Conservation (phyloP, 2,113 vertebrate species). For the Romanogobio albipinnatus region DNA sequence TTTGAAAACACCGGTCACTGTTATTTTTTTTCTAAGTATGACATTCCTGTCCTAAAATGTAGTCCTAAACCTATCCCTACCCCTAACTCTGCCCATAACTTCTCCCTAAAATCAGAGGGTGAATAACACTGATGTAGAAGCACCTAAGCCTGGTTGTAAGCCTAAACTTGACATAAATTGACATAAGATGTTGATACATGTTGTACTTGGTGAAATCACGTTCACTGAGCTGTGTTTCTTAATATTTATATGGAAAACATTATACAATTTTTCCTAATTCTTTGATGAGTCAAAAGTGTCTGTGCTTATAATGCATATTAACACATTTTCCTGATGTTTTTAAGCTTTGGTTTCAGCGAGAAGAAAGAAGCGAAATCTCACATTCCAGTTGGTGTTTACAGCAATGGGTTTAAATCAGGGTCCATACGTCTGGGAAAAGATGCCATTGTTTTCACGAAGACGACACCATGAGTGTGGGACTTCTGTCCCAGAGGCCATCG, state of each 20-base stretch:
- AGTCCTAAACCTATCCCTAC: too few relatives aligned
- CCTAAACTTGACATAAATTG: too few relatives aligned
- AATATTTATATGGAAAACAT: neutral
- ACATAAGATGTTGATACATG: too few relatives aligned
- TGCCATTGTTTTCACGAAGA: constrained; percentile 91
- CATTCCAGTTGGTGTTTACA: constrained; percentile 89
- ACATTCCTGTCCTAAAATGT: too few relatives aligned
- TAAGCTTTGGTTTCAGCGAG: constrained; percentile 94
- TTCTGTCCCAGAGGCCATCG: constrained; percentile 86
- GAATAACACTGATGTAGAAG: too few relatives aligned
- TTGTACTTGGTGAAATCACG: too few relatives aligned
- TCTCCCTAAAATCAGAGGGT: too few relatives aligned
- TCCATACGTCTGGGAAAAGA: constrained; percentile 95
- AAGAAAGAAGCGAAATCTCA: constrained; percentile 83
- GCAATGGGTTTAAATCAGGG: constrained; percentile 97
- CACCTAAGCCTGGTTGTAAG: too few relatives aligned
- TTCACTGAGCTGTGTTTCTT: too few relatives aligned
- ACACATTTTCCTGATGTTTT: constrained; percentile 26
- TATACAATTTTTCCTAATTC: neutral
- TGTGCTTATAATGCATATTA: neutral
- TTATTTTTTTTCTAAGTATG: too few relatives aligned
- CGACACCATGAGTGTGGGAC: constrained; percentile 83
- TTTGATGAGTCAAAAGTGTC: neutral
- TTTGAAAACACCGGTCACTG: neutral
- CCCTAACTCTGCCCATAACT: too few relatives aligned